These are phyloP conservation scores for Dendrolimus punctatus DNA, from an alignment of 1,140 invertebrate species.

Conservation along the genomic window DNA sequence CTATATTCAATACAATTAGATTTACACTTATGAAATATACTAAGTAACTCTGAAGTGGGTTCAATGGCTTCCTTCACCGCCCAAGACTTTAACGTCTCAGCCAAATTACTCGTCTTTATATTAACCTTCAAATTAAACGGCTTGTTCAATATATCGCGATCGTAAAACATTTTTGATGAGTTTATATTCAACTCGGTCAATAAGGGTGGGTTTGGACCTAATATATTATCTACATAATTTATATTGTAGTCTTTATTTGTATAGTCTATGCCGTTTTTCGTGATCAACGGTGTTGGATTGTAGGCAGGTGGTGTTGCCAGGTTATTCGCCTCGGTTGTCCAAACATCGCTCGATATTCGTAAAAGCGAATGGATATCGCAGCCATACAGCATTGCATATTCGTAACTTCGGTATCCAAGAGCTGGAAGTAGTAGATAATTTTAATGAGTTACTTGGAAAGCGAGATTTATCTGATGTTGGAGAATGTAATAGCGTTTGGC, in stretches of 20 bases:
- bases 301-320: constrained; percentile 33
- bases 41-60: constrained; percentile 37
- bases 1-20: constrained; percentile 36
- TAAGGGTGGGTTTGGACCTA: constrained; percentile 40
- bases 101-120: constrained; percentile 37
- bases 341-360: constrained; percentile 24
- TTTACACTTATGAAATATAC: constrained; percentile 39
- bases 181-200: constrained; percentile 35
- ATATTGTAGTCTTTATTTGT: constrained; percentile 35
- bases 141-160: constrained; percentile 29
- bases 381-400: constrained; percentile 35
- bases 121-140: constrained; percentile 31
- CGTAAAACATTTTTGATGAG: constrained; percentile 27
- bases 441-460: neutral
- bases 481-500: too few species aligned
- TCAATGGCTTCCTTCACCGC: constrained; percentile 29
- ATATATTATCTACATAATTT: constrained; percentile 27
- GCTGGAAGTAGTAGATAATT: constrained; percentile 20
- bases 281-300: constrained; percentile 24
- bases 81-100: constrained; percentile 32
- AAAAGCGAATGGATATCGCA: constrained; percentile 36
- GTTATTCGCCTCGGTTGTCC: constrained; percentile 22
- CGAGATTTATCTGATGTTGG: too few species aligned
- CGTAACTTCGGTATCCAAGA: constrained; percentile 37
- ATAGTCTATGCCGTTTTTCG: constrained; percentile 39